Conservation (phyloP, 2,113 vertebrate species). For the Baryphthengus martii region DNA sequence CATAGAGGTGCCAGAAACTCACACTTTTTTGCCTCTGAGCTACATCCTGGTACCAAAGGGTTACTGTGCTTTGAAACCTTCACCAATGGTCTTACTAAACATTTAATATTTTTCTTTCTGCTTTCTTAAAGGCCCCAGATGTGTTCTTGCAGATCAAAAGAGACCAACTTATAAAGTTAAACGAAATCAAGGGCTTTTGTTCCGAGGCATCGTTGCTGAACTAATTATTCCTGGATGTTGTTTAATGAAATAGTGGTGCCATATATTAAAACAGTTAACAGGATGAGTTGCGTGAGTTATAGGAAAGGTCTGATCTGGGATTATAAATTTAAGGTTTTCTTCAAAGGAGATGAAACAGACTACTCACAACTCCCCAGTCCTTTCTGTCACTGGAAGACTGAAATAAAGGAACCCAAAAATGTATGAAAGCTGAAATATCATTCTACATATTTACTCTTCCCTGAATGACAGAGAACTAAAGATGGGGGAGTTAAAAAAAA, state of each 20-base stretch:
- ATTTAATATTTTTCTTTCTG: conserved; percentile 80
- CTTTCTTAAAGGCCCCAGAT: conserved; percentile 82
- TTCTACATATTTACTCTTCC: conserved; percentile 45
- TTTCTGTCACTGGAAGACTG: conserved; percentile 67
- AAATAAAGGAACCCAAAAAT: conserved; percentile 60
- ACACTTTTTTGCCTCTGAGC: background rate
- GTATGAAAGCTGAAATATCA: conserved; percentile 57
- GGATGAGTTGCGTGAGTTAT: conserved; percentile 78
- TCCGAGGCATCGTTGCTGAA: conserved; percentile 79
- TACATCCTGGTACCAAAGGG: conserved; percentile 70
- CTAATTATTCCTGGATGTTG: conserved; percentile 85
- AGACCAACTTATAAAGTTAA: conserved; percentile 79
- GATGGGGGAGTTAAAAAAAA: conserved; percentile 36
- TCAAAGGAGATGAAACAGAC: conserved; percentile 79
- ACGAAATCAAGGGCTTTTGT: conserved; percentile 82
- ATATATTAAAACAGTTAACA: conserved; percentile 78
- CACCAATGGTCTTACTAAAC: conserved; percentile 63
- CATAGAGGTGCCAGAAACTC: background rate
- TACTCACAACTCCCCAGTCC: conserved; percentile 69
- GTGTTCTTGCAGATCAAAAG: conserved; percentile 82
- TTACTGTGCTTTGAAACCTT: conserved; percentile 68
- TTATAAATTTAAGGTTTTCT: conserved; percentile 81
- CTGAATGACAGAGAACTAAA: conserved; percentile 13
- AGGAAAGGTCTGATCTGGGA: conserved; percentile 75
- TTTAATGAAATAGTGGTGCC: conserved; percentile 80